Base-by-base conservation (phyloP, 53 echinoderm and acorn worm species). In the Henricia sp. region DNA sequence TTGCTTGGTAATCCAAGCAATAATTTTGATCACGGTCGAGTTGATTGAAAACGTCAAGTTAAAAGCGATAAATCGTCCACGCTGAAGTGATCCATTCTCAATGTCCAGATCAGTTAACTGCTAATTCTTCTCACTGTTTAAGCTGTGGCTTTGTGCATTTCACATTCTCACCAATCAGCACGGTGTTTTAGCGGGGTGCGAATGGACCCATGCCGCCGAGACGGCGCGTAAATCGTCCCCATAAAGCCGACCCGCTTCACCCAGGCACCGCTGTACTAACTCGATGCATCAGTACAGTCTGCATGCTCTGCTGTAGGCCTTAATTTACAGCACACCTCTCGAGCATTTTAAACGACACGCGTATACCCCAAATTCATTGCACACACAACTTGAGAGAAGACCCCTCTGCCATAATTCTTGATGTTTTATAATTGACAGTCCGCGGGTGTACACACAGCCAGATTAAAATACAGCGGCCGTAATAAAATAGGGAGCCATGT, bases 131-230 rank as follows among this genome's bases (percentile, higher is more conserved):
- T n/a, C n/a, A n/a, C n/a, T n/a, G n/a, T n/a, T n/a, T n/a, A n/a
- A n/a, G n/a, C n/a, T n/a, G n/a, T n/a, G n/a, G n/a, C n/a, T n/a
- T n/a, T n/a, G n/a, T n/a, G n/a, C n/a, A n/a, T n/a, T n/a, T n/a
- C n/a, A n/a, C n/a, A n/a, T n/a, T 72, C 65, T n/a, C 32, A 64
- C 80, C 80, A 20, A 40, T 80, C 80, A 63, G 14, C 63, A 54
- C 77, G 30, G 59, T 21, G 63, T 50, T 80, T 80, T 80, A 80
- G 63, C 29, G 40, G 80, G 64, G 80, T 80, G 80, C 48, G 80
- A 80, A 80, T 32, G 48, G 63, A 80, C 8, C n/a, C 29, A 17
- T 24, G 42, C 27, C 65, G 80, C 80, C 80, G 34, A 35, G 17
- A 44, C 64, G 80, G 62, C 80, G 63, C 80, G 80, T 30, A 27